These are phyloP conservation scores for Tetramorium parvispinum DNA, from an alignment of 1,140 invertebrate species.

Conservation along the genomic window DNA sequence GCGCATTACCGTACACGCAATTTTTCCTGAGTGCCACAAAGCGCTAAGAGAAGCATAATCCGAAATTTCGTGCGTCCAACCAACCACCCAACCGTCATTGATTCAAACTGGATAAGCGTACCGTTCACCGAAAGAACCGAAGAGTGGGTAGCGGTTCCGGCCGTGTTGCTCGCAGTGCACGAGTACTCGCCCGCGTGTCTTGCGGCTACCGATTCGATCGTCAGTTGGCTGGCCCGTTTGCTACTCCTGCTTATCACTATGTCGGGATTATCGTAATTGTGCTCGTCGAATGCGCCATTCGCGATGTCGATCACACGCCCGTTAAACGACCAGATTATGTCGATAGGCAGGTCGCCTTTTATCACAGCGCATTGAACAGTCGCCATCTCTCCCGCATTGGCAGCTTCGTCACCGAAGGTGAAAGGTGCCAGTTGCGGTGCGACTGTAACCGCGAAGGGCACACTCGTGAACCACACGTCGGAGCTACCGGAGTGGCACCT, in stretches of 20 bases:
- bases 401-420: conserved; percentile 89
- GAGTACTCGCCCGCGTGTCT: conserved; percentile 91
- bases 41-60: conserved; percentile 39
- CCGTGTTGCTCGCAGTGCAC: conserved; percentile 89
- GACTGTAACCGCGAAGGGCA: conserved; percentile 84
- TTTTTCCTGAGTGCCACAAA: conserved; percentile 25
- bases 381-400: conserved; percentile 90
- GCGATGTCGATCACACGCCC: conserved; percentile 76
- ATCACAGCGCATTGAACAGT: conserved; percentile 90
- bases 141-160: conserved; percentile 88
- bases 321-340: conserved; percentile 91
- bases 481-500: conserved; percentile 30
- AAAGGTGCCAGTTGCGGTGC: conserved; percentile 89
- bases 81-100: conserved; percentile 68
- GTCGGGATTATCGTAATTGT: conserved; percentile 83
- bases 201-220: conserved; percentile 89
- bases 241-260: conserved; percentile 88
- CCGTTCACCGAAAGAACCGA: conserved; percentile 91
- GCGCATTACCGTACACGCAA: conserved; percentile 16
- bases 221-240: conserved; percentile 90
- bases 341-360: conserved; percentile 91
- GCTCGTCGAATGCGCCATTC: conserved; percentile 74
- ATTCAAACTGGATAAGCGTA: conserved; percentile 78
- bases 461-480: conserved; percentile 50
- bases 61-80: conserved; percentile 53